Percentiles rank a stretch among this genome's conserved stretches.
These are phyloP conservation scores for Manduca sexta DNA, from an alignment of 1,140 invertebrate species.

Conservation along the genomic window DNA sequence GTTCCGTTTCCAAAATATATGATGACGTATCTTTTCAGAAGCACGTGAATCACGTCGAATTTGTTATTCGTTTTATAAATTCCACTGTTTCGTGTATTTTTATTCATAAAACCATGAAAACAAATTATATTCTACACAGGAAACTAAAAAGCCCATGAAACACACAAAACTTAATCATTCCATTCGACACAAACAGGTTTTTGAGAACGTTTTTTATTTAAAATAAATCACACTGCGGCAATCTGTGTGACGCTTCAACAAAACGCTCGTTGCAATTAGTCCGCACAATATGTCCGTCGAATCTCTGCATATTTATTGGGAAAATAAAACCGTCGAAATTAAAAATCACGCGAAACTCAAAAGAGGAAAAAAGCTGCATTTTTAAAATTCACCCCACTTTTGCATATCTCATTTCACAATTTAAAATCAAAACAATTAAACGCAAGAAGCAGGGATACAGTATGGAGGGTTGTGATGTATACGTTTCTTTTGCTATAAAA, in stretches of 20 bases:
- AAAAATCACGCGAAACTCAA: conserved; percentile 13
- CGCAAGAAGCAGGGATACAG: conserved; percentile 43
- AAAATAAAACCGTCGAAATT: conserved; percentile 13
- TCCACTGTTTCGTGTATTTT: no score
- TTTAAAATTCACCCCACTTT: conserved; percentile 50
- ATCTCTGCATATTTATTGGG: conserved; percentile 35
- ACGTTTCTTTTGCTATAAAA: no score
- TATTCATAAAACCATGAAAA: no score
- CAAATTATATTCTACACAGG: no score
- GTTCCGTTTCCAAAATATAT: conserved; percentile 17
- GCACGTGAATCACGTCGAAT: conserved; percentile 1
- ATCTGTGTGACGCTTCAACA: conserved; percentile 17
- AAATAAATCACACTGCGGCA: conserved; percentile 10
- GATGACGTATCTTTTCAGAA: conserved; percentile 8
- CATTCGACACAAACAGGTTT: neutral
- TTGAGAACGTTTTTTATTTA: neutral
- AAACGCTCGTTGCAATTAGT: conserved; percentile 31
- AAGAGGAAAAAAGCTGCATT: conserved; percentile 6
- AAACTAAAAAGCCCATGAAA: no score
- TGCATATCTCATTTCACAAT: conserved; percentile 43
- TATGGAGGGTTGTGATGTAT: conserved; percentile 10
- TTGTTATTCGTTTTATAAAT: neutral
- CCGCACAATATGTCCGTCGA: conserved; percentile 22
- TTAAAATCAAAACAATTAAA: conserved; percentile 69
- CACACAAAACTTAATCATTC: no score